These are phyloP conservation scores for Adineta ricciae DNA, from an alignment of 2,888 invertebrate genomes.

Conservation along the genomic window DNA sequence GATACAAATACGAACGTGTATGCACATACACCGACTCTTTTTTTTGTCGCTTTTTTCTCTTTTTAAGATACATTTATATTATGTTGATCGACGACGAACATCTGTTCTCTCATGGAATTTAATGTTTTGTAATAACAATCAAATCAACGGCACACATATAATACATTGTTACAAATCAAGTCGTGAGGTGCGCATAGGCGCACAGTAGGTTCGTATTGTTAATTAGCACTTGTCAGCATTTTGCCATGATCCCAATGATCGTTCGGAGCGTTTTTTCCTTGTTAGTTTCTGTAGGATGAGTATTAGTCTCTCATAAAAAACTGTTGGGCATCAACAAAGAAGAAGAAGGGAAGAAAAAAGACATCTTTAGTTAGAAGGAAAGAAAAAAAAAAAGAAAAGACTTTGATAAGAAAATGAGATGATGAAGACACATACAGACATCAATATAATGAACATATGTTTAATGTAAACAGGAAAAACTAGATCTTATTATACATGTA, in stretches of 20 bases:
- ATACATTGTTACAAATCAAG: background rate
- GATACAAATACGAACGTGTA: constrained; percentile 12
- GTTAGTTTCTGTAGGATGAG: background rate
- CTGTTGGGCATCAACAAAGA: background rate
- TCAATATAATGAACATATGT: constrained; percentile 9
- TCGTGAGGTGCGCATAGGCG: background rate
- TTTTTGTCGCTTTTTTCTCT: background rate
- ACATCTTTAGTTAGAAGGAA: background rate
- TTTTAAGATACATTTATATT: background rate
- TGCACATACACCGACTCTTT: background rate
- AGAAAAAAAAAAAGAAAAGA: background rate
- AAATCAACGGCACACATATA: background rate
- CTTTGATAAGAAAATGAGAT: background rate
- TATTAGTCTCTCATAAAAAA: background rate
- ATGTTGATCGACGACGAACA: background rate
- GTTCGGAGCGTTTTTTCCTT: background rate
- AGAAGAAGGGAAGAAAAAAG: background rate
- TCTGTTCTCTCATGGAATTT: background rate
- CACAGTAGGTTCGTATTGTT: background rate
- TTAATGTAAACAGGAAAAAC: background rate
- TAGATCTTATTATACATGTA: background rate
- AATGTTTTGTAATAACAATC: constrained; percentile 13
- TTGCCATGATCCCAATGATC: too few relatives aligned
- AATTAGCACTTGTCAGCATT: background rate
- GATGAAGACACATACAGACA: background rate